Evolutionary conservation across 1,140 invertebrate species (phyloP).

Genomic region (Saccostrea echinata): DNA sequence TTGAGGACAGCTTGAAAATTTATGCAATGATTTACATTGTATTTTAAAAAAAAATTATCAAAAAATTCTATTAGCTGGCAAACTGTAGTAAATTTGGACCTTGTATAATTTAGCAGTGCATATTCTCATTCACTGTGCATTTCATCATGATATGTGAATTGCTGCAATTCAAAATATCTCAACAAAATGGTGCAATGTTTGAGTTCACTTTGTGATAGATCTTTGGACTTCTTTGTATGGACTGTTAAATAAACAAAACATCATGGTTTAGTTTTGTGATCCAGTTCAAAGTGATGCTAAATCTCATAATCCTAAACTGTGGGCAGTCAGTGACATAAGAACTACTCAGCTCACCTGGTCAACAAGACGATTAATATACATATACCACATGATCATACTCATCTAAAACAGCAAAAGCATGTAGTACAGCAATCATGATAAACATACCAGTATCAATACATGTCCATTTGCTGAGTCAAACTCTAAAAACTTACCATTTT

Average conservation of each 20-base stretch:
- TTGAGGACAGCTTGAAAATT: too few species aligned
- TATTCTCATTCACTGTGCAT: neutral
- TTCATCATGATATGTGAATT: slow-evolving; percentile 3
- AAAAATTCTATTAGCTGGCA: too few species aligned
- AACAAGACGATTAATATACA: slow-evolving; percentile 41
- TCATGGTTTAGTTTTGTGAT: slow-evolving; percentile 17
- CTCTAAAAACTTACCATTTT: slow-evolving; percentile 56
- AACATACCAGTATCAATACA: neutral
- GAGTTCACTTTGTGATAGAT: neutral
- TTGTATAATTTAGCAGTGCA: too few species aligned
- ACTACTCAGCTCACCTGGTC: slow-evolving; percentile 12
- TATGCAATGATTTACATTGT: too few species aligned
- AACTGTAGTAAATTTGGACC: too few species aligned
- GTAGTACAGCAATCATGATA: neutral
- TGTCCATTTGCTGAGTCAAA: neutral
- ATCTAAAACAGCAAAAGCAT: slow-evolving; percentile 40
- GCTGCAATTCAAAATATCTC: neutral
- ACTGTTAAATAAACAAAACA: neutral
- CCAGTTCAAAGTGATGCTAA: neutral
- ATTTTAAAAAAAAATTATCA: too few species aligned
- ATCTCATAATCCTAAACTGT: neutral
- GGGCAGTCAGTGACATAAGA: neutral
- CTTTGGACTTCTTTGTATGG: neutral
- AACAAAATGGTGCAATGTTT: neutral
- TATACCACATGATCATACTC: slow-evolving; percentile 44